Evolutionary conservation across 2,797 vertebrate species (phyloP).

Genomic region (Manis pentadactyla): DNA sequence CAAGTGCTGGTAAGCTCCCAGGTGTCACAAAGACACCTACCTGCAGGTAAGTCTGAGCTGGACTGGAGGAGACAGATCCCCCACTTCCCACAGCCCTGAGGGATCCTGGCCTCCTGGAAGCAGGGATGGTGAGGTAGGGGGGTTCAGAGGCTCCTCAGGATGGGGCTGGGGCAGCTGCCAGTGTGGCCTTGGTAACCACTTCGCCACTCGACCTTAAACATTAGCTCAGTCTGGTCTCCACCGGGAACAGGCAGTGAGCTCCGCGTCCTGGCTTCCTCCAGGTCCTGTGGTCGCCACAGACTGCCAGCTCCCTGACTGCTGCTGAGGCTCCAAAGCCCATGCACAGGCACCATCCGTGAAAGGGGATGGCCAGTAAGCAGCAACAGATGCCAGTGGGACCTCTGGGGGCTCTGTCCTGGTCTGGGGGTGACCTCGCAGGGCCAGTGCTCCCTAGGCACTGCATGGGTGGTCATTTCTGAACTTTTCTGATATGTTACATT

Average conservation of each 20-base stretch:
- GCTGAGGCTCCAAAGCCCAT: background rate
- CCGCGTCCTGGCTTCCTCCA: background rate
- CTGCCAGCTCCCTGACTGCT: background rate
- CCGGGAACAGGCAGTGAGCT: too few species aligned
- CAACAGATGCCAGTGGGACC: background rate
- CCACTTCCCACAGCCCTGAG: background rate
- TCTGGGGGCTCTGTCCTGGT: background rate
- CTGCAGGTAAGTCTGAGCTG: background rate
- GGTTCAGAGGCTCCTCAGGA: background rate
- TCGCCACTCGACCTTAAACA: background rate
- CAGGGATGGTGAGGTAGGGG: too few species aligned
- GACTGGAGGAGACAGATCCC: background rate
- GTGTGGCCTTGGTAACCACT: background rate
- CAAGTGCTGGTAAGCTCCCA: background rate
- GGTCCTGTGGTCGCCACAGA: background rate
- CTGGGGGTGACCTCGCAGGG: background rate
- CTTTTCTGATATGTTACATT: background rate
- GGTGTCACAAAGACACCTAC: background rate
- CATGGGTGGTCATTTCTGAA: background rate
- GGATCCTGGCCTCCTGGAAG: background rate
- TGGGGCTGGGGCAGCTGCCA: fast-evolving
- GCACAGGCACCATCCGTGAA: background rate
- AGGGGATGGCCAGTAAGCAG: background rate
- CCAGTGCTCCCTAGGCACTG: background rate
- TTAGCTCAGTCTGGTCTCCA: background rate